Evolutionary conservation across 1,140 invertebrate genomes (phyloP).

Genomic region (Procambarus virginalis): DNA sequence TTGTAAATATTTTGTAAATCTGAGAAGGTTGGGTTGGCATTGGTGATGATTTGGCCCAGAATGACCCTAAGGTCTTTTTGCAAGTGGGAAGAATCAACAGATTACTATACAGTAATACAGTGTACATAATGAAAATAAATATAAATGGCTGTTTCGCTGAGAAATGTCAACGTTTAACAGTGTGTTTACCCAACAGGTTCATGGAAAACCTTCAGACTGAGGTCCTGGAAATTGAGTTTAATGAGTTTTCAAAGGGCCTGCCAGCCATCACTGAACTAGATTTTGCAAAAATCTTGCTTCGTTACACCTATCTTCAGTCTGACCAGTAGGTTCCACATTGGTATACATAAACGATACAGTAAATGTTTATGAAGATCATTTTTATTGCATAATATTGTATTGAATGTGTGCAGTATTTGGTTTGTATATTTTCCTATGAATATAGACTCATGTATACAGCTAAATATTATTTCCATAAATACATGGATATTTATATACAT

Average conservation of each 20-base stretch:
- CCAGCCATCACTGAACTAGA: conserved; percentile 94
- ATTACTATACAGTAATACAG: too few species aligned
- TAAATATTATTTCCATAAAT: neutral
- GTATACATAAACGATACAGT: too few species aligned
- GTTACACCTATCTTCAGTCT: conserved; percentile 92
- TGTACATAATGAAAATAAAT: too few species aligned
- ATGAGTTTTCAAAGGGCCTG: conserved; percentile 93
- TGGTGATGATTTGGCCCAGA: too few species aligned
- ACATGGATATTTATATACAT: neutral
- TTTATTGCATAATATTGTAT: too few species aligned
- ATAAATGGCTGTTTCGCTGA: neutral
- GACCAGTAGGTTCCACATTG: conserved; percentile 79
- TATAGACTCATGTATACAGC: neutral
- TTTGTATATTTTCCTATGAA: neutral
- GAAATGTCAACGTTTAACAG: neutral
- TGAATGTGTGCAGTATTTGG: too few species aligned
- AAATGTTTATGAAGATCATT: too few species aligned
- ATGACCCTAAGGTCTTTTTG: too few species aligned
- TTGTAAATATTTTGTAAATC: too few species aligned
- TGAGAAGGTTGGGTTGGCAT: too few species aligned
- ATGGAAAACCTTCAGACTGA: conserved; percentile 98
- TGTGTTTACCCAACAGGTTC: conserved; percentile 78
- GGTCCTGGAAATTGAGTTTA: conserved; percentile 97
- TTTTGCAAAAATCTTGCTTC: conserved; percentile 95
- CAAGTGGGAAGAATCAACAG: too few species aligned